These are phyloP conservation scores for Sesia bembeciformis DNA, from an alignment of 2,888 invertebrate species.

Conservation along the genomic window DNA sequence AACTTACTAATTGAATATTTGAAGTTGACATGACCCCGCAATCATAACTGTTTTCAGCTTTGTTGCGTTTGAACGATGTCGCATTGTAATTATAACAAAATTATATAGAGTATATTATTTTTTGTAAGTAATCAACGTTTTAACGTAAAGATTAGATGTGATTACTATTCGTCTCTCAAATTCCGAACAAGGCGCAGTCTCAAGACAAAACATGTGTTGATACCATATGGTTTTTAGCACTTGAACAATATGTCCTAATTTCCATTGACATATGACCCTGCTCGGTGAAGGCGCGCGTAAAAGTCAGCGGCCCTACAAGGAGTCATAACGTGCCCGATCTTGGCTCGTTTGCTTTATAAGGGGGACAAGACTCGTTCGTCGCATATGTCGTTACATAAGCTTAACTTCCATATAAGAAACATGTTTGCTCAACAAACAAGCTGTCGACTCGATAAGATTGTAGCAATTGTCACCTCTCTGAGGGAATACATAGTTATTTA, in stretches of 20 bases:
- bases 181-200: constrained; percentile 7
- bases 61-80: too few species aligned
- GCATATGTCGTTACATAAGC: constrained; percentile 62
- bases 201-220: constrained; percentile 12
- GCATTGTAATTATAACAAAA: too few species aligned
- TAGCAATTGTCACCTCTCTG: not conserved
- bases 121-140: too few species aligned
- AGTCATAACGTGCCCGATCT: constrained; percentile 51
- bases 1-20: too few species aligned
- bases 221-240: constrained; percentile 43
- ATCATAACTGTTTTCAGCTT: too few species aligned
- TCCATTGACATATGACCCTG: constrained; percentile 66
- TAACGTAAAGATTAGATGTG: too few species aligned
- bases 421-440: constrained; percentile 29
- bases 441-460: not conserved
- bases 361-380: constrained; percentile 50
- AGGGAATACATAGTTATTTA: not conserved
- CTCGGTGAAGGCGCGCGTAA: constrained; percentile 54
- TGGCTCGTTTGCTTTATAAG: constrained; percentile 54
- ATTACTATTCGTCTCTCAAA: too few species aligned
- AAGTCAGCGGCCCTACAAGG: constrained; percentile 62
- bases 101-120: too few species aligned
- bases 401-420: constrained; percentile 51
- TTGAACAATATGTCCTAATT: constrained; percentile 49
- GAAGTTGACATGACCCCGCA: too few species aligned